These are phyloP conservation scores for Blastomussa wellsi DNA, from an alignment of 92 coral and sea anemone species.

Conservation along the genomic window DNA sequence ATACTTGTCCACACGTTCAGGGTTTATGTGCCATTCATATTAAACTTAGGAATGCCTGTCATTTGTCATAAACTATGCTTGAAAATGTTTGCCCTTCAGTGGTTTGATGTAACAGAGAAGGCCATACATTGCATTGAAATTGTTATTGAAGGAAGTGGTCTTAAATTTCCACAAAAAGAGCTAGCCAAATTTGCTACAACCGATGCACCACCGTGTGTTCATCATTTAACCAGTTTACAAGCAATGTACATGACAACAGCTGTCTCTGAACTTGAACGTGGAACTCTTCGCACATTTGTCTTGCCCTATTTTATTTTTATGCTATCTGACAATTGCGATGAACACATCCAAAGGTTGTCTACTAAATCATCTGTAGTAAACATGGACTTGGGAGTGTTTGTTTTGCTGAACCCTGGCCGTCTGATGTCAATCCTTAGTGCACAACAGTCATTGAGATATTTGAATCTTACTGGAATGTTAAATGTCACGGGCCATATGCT, in stretches of 20 bases:
- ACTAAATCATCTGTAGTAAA: not conserved
- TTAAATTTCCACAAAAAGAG: not conserved
- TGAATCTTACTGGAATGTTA: constrained; percentile 22
- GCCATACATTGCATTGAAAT: not conserved
- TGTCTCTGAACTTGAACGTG: not conserved
- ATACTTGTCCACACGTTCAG: not conserved
- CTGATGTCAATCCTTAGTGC: not conserved
- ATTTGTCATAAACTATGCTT: constrained; percentile 21
- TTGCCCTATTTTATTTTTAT: not conserved
- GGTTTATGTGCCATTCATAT: not conserved
- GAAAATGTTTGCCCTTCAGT: constrained; percentile 13
- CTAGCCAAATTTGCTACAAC: too few species aligned
- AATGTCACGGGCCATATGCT: constrained; percentile 10
- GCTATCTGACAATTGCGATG: too few species aligned
- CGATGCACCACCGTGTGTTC: not conserved
- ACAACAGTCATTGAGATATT: constrained; percentile 24
- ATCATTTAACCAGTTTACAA: not conserved
- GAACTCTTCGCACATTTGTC: not conserved
- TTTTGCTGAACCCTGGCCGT: not conserved
- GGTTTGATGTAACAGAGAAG: constrained; percentile 5
- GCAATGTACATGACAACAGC: not conserved
- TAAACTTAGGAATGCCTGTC: constrained; percentile 17
- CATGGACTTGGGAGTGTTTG: constrained; percentile 1
- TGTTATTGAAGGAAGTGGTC: constrained; percentile 19
- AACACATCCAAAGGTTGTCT: not conserved